Evolutionary conservation across 2,113 vertebrate genomes (phyloP).

Genomic region (Erinaceus europaeus): DNA sequence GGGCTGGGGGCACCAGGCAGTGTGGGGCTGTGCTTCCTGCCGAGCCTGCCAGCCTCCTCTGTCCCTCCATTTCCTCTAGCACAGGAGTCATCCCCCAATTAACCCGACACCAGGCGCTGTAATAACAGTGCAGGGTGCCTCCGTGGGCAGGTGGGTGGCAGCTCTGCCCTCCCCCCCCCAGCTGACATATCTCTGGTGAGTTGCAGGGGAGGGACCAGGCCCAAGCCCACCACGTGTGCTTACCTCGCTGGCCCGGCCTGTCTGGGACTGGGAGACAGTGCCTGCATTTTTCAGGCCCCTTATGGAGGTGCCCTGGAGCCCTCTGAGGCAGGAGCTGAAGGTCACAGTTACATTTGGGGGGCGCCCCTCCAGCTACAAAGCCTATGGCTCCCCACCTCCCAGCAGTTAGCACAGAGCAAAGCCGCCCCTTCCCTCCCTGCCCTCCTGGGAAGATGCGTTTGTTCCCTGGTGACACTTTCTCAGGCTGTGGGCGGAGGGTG

Average conservation of each 20-base stretch:
- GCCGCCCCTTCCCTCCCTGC: not conserved
- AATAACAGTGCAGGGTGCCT: conserved; percentile 75
- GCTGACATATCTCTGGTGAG: no score
- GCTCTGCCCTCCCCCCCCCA: conserved; percentile 55
- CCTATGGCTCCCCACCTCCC: not conserved
- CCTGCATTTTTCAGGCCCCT: not conserved
- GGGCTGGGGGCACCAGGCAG: not conserved
- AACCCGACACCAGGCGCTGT: conserved; percentile 73
- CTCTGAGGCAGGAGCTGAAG: not conserved
- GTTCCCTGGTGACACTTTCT: conserved; percentile 60
- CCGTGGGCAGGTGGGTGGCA: conserved; percentile 56
- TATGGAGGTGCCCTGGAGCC: not conserved
- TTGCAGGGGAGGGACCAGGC: not conserved
- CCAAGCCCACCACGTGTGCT: no score
- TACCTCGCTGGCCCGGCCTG: no score
- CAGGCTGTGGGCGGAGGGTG: conserved; percentile 51
- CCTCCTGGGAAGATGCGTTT: conserved; percentile 43
- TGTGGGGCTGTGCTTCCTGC: conserved; percentile 50
- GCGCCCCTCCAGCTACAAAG: not conserved
- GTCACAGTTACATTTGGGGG: not conserved
- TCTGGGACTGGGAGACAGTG: not conserved
- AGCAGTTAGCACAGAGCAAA: no score
- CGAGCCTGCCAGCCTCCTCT: conserved; percentile 63
- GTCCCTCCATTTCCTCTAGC: conserved; percentile 69
- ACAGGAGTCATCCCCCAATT: conserved; percentile 68